Conservation (phyloP, 2,113 vertebrate genomes). For the Hippocampus guttulatus region DNA sequence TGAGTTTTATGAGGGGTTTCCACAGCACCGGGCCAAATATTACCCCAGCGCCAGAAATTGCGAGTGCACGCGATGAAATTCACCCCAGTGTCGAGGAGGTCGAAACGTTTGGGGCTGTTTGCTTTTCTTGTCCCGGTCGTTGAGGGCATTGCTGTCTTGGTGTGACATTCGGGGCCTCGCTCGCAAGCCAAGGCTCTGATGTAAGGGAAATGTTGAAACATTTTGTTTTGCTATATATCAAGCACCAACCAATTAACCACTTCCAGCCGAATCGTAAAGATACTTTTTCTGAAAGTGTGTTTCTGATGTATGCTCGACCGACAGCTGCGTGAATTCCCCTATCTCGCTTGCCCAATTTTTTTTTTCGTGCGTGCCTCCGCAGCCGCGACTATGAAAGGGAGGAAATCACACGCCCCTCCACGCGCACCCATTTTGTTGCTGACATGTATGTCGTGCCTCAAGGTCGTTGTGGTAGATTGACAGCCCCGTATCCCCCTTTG, state of each 20-base stretch:
- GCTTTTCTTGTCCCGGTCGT: slow-evolving; percentile 23
- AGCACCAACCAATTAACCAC: not conserved
- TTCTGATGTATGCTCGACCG: slow-evolving; percentile 14
- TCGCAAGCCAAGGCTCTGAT: slow-evolving; percentile 1
- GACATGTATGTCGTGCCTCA: slow-evolving; percentile 46
- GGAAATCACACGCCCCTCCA: slow-evolving; percentile 41
- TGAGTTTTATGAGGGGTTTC: slow-evolving; percentile 52
- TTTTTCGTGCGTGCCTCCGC: slow-evolving; percentile 49
- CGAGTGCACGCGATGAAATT: slow-evolving; percentile 47
- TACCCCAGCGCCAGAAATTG: slow-evolving; percentile 41
- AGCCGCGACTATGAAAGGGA: slow-evolving; percentile 61
- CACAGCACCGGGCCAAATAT: slow-evolving; percentile 51
- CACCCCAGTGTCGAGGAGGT: slow-evolving; percentile 31
- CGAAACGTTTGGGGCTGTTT: slow-evolving; percentile 42
- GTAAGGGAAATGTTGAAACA: not conserved
- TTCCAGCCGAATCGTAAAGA: not conserved
- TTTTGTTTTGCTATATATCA: not conserved
- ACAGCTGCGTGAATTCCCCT: slow-evolving; percentile 59
- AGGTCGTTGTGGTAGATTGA: slow-evolving; percentile 56
- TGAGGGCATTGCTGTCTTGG: not conserved
- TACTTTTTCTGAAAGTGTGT: slow-evolving; percentile 10
- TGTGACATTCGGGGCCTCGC: slow-evolving; percentile 15
- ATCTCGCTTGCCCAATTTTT: slow-evolving; percentile 13
- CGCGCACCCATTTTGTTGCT: slow-evolving; percentile 23
- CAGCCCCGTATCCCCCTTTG: slow-evolving; percentile 26